Conservation (phyloP, 2,888 invertebrate genomes). For the Drosophila conformis region DNA sequence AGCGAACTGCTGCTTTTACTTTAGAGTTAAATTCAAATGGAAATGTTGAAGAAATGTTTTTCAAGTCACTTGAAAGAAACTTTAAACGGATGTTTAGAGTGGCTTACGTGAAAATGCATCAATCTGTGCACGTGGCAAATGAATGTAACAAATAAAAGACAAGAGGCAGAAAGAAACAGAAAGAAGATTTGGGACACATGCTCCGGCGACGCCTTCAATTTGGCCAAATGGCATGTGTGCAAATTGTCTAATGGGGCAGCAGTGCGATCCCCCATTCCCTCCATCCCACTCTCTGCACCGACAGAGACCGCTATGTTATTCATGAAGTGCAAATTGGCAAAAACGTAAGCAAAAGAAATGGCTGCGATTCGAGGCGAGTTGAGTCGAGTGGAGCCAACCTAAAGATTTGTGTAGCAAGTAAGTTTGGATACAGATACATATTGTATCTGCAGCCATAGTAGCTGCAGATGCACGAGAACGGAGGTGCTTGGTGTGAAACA, state of each 20-base stretch:
- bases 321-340: conserved; percentile 77
- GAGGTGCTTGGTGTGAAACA: conserved; percentile 63
- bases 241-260: conserved; percentile 76
- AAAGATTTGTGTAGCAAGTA: conserved; percentile 55
- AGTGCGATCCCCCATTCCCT: conserved; percentile 4
- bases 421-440: conserved; percentile 23
- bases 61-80: conserved; percentile 49
- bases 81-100: conserved; percentile 56
- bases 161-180: conserved; percentile 7
- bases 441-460: conserved; percentile 3
- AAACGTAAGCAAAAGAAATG: conserved; percentile 54
- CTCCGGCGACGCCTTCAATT: conserved; percentile 29
- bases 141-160: conserved; percentile 19
- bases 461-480: conserved; percentile 2
- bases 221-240: conserved; percentile 62
- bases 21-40: conserved; percentile 36
- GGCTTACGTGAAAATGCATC: conserved; percentile 33
- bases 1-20: conserved; percentile 4
- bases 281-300: neutral
- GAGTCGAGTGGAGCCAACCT: conserved; percentile 9
- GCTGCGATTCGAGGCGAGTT: conserved; percentile 20
- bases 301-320: conserved; percentile 53
- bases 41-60: conserved; percentile 25
- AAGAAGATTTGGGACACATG: conserved; percentile 45
- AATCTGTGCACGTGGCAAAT: conserved; percentile 43